Percentiles rank a stretch among this genome's conserved stretches.
Evolutionary conservation across 53 echinoderm and acorn worm species (phyloP).

Genomic region (Paracentrotus lividus): DNA sequence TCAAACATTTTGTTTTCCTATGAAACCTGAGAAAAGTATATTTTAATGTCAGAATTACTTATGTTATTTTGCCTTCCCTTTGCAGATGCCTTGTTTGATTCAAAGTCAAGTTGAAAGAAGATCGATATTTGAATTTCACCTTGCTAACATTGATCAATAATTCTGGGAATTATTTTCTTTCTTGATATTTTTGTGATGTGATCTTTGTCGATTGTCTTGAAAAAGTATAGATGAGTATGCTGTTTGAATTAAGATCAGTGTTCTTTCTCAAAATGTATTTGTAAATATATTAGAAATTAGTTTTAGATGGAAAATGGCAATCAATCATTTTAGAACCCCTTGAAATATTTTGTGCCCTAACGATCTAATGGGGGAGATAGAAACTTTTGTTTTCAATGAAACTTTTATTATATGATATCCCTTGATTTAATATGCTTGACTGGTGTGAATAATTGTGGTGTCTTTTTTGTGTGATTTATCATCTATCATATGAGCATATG

Average conservation of each 20-base stretch:
- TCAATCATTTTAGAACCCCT: not conserved
- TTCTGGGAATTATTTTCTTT: not conserved
- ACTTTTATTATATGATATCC: constrained; percentile 5
- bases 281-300: constrained; percentile 15
- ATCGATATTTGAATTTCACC: not conserved
- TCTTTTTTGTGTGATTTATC: constrained; percentile 27
- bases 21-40: not conserved
- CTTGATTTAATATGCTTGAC: constrained; percentile 20
- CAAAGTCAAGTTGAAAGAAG: not conserved
- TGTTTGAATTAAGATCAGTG: not conserved
- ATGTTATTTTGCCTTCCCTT: not conserved
- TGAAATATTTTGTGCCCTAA: constrained; percentile 22
- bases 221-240: not conserved
- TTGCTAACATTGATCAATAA: not conserved
- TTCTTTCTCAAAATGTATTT: not conserved
- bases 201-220: not conserved
- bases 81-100: not conserved
- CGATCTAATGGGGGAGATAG: not conserved
- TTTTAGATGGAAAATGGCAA: constrained; percentile 15
- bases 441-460: constrained; percentile 28
- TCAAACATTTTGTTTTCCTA: not conserved
- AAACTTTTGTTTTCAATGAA: constrained; percentile 6
- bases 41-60: not conserved
- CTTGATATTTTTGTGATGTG: not conserved
- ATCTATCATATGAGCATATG: not conserved